phyloP scores from a whole-genome alignment of 2,113 vertebrate species.

The Orthonyx spaldingii region DNA sequence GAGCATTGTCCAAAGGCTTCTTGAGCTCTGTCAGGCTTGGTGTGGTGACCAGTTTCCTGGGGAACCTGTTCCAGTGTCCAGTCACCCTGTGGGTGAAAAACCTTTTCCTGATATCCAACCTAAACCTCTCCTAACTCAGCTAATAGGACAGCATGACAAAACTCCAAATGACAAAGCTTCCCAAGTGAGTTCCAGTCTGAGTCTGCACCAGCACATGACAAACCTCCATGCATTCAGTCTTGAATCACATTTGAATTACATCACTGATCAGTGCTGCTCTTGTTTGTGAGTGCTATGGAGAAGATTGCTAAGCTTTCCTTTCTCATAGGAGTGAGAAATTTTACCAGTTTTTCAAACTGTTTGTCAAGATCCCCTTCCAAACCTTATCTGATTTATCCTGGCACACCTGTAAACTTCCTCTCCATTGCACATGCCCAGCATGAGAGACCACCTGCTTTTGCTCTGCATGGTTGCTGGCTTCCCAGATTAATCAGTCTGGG shows the following conservation, averaged over 20 bases:
- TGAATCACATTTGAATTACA: not conserved
- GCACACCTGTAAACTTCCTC: not conserved
- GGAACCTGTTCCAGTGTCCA: not conserved
- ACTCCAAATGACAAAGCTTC: not conserved
- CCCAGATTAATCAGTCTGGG: not conserved
- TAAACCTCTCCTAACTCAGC: not conserved
- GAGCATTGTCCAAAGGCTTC: not conserved
- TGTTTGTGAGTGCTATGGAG: not conserved
- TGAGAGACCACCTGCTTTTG: not conserved
- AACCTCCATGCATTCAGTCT: not conserved
- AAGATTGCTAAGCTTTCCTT: not conserved
- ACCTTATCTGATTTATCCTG: not conserved
- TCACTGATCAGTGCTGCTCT: not conserved
- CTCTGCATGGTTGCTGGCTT: not conserved
- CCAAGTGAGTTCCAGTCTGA: not conserved
- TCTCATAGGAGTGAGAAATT: not conserved
- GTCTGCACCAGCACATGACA: not conserved
- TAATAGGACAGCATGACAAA: not conserved
- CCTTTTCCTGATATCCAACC: too few relatives aligned
- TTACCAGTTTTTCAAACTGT: not conserved
- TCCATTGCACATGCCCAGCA: not conserved
- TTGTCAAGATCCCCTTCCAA: not conserved
- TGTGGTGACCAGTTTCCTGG: too few relatives aligned
- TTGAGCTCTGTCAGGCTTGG: fast-evolving
- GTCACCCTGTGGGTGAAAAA: not conserved